Conservation (phyloP, 2,113 vertebrate species). For the Glaucomys volans region DNA sequence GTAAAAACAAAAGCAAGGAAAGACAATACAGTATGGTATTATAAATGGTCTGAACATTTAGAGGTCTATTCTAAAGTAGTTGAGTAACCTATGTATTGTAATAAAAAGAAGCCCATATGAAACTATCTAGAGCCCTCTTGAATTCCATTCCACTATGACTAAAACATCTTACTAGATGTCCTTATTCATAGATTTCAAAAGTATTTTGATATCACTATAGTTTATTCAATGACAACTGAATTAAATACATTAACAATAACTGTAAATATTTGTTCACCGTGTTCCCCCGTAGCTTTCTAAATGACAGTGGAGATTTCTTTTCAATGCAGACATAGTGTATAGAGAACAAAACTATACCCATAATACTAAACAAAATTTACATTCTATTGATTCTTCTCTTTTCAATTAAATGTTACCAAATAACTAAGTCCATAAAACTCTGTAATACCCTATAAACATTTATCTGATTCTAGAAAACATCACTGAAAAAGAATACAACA, state of each 20-base stretch:
- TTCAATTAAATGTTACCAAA: not conserved
- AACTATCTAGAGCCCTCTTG: not conserved
- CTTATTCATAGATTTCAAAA: not conserved
- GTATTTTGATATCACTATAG: not conserved
- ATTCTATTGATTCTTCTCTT: not conserved
- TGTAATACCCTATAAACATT: not conserved
- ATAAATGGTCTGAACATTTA: not conserved
- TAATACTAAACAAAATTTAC: not conserved
- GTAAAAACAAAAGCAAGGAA: not conserved
- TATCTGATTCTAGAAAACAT: not conserved
- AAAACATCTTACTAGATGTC: not conserved
- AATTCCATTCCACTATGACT: not conserved
- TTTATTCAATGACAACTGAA: slow-evolving; percentile 26
- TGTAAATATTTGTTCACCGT: not conserved
- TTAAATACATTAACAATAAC: not conserved
- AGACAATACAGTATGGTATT: not conserved
- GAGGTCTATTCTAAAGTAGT: not conserved
- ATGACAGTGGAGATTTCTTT: not conserved
- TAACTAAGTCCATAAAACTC: not conserved
- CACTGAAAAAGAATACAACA: not conserved
- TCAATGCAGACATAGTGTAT: not conserved
- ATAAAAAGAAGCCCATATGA: not conserved
- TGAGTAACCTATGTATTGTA: not conserved
- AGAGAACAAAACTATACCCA: not conserved
- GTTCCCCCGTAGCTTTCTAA: not conserved